Evolutionary conservation across 2,797 vertebrate genomes (phyloP).

Genomic region (Amblyraja radiata): DNA sequence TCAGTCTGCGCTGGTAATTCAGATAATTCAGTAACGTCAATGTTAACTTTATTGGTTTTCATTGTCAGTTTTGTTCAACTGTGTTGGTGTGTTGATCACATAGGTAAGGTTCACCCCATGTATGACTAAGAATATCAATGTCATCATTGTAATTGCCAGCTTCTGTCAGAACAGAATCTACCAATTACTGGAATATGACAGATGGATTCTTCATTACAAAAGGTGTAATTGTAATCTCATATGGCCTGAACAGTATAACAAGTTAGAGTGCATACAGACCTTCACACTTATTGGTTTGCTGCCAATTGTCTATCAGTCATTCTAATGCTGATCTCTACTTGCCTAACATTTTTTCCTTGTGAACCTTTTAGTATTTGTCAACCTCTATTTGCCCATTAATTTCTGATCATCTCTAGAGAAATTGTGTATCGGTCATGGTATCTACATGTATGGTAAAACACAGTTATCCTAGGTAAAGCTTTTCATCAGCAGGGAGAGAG

Average conservation of each 20-base stretch:
- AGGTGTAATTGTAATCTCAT: background rate
- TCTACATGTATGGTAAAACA: too few relatives aligned
- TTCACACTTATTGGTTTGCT: background rate
- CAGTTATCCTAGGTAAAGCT: too few relatives aligned
- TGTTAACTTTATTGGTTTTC: background rate
- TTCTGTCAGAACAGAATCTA: background rate
- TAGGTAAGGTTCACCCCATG: background rate
- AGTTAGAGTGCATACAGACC: background rate
- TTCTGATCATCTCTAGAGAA: background rate
- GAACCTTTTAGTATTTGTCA: background rate
- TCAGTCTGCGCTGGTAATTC: background rate
- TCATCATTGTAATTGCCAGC: background rate
- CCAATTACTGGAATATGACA: background rate
- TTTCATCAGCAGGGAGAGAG: too few relatives aligned
- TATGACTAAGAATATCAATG: background rate
- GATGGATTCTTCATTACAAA: conserved; percentile 6
- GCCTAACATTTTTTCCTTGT: background rate
- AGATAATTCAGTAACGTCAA: background rate
- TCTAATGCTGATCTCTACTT: background rate
- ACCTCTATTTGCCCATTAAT: background rate
- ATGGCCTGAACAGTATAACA: background rate
- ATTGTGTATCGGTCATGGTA: too few relatives aligned
- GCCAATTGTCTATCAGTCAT: background rate
- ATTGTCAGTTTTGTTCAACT: background rate
- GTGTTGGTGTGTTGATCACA: background rate